These are phyloP conservation scores for Habropoda laboriosa DNA, from an alignment of 1,140 invertebrate genomes.

Conservation along the genomic window DNA sequence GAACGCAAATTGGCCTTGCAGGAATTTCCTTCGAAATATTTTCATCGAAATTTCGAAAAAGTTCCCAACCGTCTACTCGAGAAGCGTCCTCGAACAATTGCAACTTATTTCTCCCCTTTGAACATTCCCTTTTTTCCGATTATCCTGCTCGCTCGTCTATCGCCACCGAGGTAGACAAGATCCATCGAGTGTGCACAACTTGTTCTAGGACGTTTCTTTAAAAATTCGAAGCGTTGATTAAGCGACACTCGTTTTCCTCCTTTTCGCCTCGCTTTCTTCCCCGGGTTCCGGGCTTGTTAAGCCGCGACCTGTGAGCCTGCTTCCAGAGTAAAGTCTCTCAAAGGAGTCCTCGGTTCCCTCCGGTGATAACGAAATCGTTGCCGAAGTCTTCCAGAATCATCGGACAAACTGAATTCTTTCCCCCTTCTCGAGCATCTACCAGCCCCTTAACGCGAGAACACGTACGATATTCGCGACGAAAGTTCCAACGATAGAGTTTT, in stretches of 20 bases:
- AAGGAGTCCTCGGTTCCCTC: constrained; percentile 34
- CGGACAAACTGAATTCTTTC: background rate
- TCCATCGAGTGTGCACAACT: background rate
- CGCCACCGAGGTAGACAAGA: background rate
- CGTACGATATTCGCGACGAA: background rate
- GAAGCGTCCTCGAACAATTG: background rate
- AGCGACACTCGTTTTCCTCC: constrained; percentile 18
- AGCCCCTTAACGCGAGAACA: background rate
- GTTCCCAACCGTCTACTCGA: background rate
- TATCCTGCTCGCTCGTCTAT: background rate
- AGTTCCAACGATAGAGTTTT: background rate
- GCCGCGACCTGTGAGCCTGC: constrained; percentile 25
- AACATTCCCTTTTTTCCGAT: too few species aligned
- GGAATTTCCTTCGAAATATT: background rate
- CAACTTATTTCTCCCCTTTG: too few species aligned
- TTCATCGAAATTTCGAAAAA: background rate
- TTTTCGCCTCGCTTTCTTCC: background rate
- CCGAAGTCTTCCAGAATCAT: background rate
- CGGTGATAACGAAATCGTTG: constrained; percentile 58
- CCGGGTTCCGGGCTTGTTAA: constrained; percentile 51
- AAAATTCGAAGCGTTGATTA: constrained; percentile 57
- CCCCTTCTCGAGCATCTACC: too few species aligned
- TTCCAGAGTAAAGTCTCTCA: constrained; percentile 51
- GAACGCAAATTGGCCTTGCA: background rate
- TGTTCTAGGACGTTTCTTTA: constrained; percentile 33